Evolutionary conservation across 2,888 invertebrate species (phyloP).

Genomic region (Neelides folsomi): DNA sequence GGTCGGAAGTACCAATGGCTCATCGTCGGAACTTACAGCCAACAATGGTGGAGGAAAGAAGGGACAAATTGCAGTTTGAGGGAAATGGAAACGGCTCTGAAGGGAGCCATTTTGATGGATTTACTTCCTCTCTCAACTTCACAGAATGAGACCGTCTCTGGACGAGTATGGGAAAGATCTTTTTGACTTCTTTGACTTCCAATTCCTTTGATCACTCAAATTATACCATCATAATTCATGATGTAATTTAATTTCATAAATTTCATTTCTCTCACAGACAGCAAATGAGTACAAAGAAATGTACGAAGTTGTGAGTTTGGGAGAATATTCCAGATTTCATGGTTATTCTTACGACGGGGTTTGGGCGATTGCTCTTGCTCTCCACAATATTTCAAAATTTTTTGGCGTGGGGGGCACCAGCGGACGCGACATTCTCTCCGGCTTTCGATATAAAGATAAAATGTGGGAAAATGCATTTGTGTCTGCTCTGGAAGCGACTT

Average conservation of each 20-base stretch:
- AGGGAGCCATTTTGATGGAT: constrained; percentile 79
- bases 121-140: constrained; percentile 73
- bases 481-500: constrained; percentile 76
- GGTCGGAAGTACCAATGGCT: constrained; percentile 92
- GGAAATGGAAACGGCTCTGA: constrained; percentile 63
- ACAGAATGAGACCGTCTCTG: constrained; percentile 73
- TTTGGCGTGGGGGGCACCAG: constrained; percentile 11
- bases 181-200: background rate
- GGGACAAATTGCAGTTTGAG: constrained; percentile 50
- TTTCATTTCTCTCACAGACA: constrained; percentile 48
- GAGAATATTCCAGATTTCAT: constrained; percentile 83
- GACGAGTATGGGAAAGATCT: constrained; percentile 57
- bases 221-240: background rate
- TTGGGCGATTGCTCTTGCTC: constrained; percentile 92
- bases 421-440: constrained; percentile 40
- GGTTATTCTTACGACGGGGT: constrained; percentile 98
- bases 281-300: constrained; percentile 74
- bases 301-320: constrained; percentile 65
- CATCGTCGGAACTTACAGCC: constrained; percentile 73
- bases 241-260: too few species aligned
- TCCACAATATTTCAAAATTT: constrained; percentile 72
- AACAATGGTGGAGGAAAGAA: constrained; percentile 32
- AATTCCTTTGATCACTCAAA: background rate
- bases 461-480: constrained; percentile 77
- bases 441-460: constrained; percentile 71